phyloP scores from a whole-genome alignment of 2,797 vertebrate genomes.

The Poeciliopsis infans region DNA sequence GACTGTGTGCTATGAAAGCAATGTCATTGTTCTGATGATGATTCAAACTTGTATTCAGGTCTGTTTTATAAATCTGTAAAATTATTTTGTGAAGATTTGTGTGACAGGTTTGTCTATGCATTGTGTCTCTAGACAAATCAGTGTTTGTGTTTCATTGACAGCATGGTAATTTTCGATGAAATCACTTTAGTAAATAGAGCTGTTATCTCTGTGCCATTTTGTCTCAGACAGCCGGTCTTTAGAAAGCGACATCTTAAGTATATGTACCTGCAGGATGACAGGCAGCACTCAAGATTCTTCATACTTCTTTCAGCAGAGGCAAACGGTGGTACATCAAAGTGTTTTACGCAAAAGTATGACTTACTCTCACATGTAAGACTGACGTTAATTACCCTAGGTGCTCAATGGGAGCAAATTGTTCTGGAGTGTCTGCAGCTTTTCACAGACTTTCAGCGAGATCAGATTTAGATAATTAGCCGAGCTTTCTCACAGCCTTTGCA shows the following conservation, averaged over 20 bases:
- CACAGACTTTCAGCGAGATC: slow-evolving; percentile 60
- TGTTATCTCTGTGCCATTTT: slow-evolving; percentile 72
- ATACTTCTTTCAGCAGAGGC: slow-evolving; percentile 51
- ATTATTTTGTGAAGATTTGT: slow-evolving; percentile 23
- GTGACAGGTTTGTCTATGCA: slow-evolving; percentile 33
- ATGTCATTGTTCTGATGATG: not conserved
- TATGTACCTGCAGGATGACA: slow-evolving; percentile 57
- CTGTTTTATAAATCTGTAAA: slow-evolving; percentile 18
- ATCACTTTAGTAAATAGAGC: slow-evolving; percentile 76
- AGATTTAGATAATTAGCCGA: slow-evolving; percentile 71
- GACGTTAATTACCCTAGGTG: slow-evolving; percentile 69
- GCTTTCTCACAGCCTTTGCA: slow-evolving; percentile 66
- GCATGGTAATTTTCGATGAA: slow-evolving; percentile 69
- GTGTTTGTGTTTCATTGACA: slow-evolving; percentile 61
- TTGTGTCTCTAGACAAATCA: slow-evolving; percentile 61
- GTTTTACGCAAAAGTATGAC: slow-evolving; percentile 53
- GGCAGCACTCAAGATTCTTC: slow-evolving; percentile 61
- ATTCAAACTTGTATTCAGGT: slow-evolving; percentile 14
- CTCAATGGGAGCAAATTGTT: slow-evolving; percentile 74
- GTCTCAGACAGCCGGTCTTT: slow-evolving; percentile 66
- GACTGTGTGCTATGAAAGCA: not conserved
- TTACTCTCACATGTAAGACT: slow-evolving; percentile 62
- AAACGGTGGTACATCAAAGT: slow-evolving; percentile 61
- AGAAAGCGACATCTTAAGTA: slow-evolving; percentile 67
- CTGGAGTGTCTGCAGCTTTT: slow-evolving; percentile 73